Base-by-base conservation (phyloP, 2,797 vertebrate genomes). In the Oryzias dopingdopingensis region DNA sequence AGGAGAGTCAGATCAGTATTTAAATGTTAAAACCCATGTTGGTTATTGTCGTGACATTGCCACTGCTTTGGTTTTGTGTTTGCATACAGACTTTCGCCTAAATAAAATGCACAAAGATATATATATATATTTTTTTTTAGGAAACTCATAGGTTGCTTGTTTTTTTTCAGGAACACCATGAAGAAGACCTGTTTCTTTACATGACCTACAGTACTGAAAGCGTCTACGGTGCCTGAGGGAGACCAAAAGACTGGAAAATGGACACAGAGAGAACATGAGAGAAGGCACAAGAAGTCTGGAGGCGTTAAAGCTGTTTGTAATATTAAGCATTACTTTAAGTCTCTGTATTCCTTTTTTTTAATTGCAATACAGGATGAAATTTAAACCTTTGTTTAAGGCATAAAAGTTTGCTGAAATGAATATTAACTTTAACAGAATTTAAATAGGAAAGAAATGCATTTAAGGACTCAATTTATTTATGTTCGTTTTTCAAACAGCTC, bases 141-240 rank as follows among this genome's bases (percentile, higher is more conserved):
- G 10, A 32, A 32, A 32, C 32, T 32, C 32, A 32, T 32, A 8
- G 32, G 32, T 32, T 12, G 32, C 10, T 10, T 32, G 3, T 46
- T 20, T 14, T 63, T 44, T 14, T 70, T 63, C 78, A 99, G 97
- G 96, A 98, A 87, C 97, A 99, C 82, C 96, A 98, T 0, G 96
- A 98, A 20, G 95, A 98, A 61, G 97, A 99, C 81, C 93, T 95
- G 81, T 99, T 99, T 85, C 95, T 99, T 68, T 99, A 99, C 72
- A 95, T 99, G 93, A 95, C 96, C 49, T 99, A 99, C 93, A 99
- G 96, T 50, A 96, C 96, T 17, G 97, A 99, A 85, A 99, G 97
- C 0, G 97, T 99, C 67, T 98, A 99, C 13, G 97, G 97, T 53
- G 94, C 96, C 78, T 98, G 92, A 98, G 70, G 73, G 45, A 59